Percentiles rank a stretch among this genome's conserved stretches.
These are phyloP conservation scores for Brachionus plicatilis DNA, from an alignment of 1,140 invertebrate species.

Conservation along the genomic window DNA sequence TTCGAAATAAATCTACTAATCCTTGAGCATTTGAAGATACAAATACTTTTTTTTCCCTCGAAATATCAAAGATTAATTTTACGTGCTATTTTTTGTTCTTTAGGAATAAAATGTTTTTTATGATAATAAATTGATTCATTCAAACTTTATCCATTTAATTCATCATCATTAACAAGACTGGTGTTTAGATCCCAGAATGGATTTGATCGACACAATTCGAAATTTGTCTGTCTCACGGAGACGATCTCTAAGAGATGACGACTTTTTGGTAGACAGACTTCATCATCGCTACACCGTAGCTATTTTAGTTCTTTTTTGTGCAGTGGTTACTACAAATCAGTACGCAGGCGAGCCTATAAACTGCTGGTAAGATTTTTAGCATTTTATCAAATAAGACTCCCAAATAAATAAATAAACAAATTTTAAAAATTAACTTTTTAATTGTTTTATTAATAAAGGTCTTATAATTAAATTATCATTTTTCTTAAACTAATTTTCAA, in stretches of 20 bases:
- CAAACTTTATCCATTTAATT: background rate
- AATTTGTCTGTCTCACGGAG: conserved; percentile 28
- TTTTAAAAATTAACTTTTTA: no score
- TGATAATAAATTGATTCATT: background rate
- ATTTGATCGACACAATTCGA: conserved; percentile 31
- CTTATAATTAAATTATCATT: no score
- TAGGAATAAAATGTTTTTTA: background rate
- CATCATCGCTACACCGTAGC: conserved; percentile 38
- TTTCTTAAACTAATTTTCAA: no score
- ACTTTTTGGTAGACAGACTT: conserved; percentile 34
- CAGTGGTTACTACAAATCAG: conserved; percentile 17
- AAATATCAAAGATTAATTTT: conserved; percentile 3
- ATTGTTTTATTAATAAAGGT: no score
- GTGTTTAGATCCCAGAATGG: background rate
- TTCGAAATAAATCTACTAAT: background rate
- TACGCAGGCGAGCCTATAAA: conserved; percentile 42
- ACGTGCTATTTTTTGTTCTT: background rate
- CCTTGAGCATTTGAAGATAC: background rate
- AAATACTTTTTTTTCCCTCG: background rate
- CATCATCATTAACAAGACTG: background rate
- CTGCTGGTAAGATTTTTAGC: conserved; percentile 41
- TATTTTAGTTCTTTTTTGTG: conserved; percentile 33
- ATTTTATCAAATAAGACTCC: background rate
- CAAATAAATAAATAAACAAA: background rate
- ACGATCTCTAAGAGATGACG: conserved; percentile 22